phyloP scores from a whole-genome alignment of 2,797 vertebrate species.

The Amblyraja radiata region DNA sequence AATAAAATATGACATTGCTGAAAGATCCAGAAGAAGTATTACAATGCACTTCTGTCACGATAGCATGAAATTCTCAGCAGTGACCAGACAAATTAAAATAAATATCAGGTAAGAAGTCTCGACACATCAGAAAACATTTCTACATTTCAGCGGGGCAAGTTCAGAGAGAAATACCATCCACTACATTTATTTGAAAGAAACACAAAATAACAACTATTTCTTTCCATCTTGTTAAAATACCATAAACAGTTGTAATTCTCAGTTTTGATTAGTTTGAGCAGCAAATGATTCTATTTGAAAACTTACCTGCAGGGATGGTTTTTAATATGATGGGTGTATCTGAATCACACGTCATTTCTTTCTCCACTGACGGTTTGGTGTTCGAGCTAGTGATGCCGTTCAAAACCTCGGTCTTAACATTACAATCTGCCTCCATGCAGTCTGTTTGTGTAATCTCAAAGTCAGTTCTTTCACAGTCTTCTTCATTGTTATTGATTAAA shows the following conservation, averaged over 20 bases:
- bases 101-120: too few relatives aligned
- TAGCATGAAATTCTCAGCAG: too few relatives aligned
- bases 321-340: neutral
- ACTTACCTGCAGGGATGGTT: neutral
- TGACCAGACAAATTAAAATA: too few relatives aligned
- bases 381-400: neutral
- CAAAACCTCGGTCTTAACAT: neutral
- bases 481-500: conserved; percentile 63
- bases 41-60: too few relatives aligned
- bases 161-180: neutral
- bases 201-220: neutral
- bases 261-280: neutral
- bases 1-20: too few relatives aligned
- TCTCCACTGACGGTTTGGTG: neutral
- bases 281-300: neutral
- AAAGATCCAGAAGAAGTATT: too few relatives aligned
- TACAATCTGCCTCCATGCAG: neutral
- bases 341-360: neutral
- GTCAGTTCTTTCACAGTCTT: neutral
- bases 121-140: neutral
- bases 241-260: neutral
- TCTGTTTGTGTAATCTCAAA: neutral
- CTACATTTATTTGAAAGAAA: neutral
- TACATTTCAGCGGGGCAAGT: neutral
- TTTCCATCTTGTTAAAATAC: neutral